Evolutionary conservation across 2,113 vertebrate genomes (phyloP), one percentile per base, ranked within the genome.

Genomic region (Apodemus speciosus): DNA sequence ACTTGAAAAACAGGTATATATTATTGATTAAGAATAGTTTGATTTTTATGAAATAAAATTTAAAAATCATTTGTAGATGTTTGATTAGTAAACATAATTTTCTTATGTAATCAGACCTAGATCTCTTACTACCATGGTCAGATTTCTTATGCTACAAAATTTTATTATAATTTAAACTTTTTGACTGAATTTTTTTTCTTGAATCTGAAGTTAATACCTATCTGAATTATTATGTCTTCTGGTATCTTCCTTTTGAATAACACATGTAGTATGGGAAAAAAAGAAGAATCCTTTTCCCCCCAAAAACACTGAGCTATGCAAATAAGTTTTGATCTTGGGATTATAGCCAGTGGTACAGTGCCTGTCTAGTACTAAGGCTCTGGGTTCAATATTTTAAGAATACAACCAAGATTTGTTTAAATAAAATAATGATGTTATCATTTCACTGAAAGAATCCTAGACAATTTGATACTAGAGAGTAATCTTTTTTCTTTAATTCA

Each of bases 1-100:
- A 89, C 98, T 99, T 93, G 98, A 99, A 97, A 98, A 98, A 94
- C 99, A 99, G 98, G 99, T 99, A 97, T 38, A 51, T 75, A 27
- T 92, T 85, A 77, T 23, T 69, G 4, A 85, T 38, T 91, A 71
- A 96, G 88, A 38, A 90, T 75, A 27, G 3, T 90, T 94, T 90
- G 64, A 94, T 18, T 92, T 91, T 6, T 93, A 60, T 92, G 80
- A 95, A 90, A 64, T 77, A 81, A 51, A 89, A 88, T 56, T 90
- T 81, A 51, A 66, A 77, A 79, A 40, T 93, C 46, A n/a, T 9
- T 81, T 73, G 72, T 66, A 88, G 51, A 73, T 79, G 77, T 94
- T 94, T 90, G 40, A 69, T 64, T 86, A 94, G 15, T 79, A 91
- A 69, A 88, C 35, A 58, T 81, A 25, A 60, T 58, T 60, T 81